phyloP scores from a whole-genome alignment of 1,140 invertebrate species.

The Mamestra configurata region DNA sequence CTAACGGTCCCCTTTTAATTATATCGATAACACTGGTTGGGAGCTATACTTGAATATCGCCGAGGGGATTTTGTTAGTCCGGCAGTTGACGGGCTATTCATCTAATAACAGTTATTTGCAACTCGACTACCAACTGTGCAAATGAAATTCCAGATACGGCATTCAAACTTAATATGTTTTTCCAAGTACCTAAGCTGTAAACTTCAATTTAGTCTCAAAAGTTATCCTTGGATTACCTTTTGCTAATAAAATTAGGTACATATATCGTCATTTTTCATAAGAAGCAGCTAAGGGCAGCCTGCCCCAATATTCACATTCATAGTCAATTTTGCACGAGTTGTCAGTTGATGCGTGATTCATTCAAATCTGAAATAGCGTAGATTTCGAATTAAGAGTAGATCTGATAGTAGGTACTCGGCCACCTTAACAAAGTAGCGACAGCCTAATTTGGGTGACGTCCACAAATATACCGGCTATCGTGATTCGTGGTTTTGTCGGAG shows the following conservation, averaged over 20 bases:
- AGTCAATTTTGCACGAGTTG: no score
- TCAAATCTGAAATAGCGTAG: no score
- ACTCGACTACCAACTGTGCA: neutral
- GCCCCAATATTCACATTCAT: no score
- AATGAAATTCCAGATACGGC: neutral
- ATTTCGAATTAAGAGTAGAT: no score
- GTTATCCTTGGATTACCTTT: no score
- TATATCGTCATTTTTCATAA: no score
- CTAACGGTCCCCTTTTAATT: slow-evolving; percentile 55
- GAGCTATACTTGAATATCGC: slow-evolving; percentile 63
- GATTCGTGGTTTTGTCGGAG: neutral
- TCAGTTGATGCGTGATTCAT: no score
- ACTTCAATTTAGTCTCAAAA: no score
- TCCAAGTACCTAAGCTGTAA: neutral
- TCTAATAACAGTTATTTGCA: slow-evolving; percentile 27
- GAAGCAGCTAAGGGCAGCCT: no score
- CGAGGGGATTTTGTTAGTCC: slow-evolving; percentile 43
- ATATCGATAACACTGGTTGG: slow-evolving; percentile 49
- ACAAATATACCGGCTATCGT: neutral
- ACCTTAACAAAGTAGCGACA: neutral
- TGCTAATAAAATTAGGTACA: no score
- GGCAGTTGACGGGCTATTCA: neutral
- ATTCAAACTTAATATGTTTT: neutral
- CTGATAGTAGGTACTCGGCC: no score
- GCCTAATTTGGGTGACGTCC: neutral